A percentile compares a stretch with the other conserved stretches of the same genome.
phyloP scores from a whole-genome alignment of 2,113 vertebrate species.

The Hyperopisus bebe region DNA sequence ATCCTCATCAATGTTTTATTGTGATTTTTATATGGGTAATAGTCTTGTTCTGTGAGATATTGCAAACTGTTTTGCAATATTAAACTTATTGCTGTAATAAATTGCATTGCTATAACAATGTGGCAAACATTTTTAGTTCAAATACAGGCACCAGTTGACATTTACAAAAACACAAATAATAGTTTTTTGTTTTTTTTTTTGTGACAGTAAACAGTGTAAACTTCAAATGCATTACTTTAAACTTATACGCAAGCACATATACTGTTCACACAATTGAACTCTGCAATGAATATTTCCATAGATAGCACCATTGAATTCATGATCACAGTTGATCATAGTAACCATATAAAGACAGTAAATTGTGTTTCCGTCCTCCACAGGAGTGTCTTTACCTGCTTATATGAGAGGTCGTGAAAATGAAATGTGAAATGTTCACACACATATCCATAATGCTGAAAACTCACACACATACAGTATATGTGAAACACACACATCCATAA shows the following conservation, averaged over 20 bases:
- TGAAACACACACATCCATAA: too few species aligned
- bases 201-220: not conserved
- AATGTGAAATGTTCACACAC: not conserved
- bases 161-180: not conserved
- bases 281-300: not conserved
- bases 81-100: not conserved
- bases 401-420: not conserved
- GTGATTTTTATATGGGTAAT: not conserved
- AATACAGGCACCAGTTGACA: not conserved
- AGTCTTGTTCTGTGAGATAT: not conserved
- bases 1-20: not conserved
- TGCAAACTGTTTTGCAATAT: not conserved
- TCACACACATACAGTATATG: too few species aligned
- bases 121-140: not conserved
- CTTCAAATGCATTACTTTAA: not conserved
- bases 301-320: not conserved
- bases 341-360: not conserved
- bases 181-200: too few species aligned
- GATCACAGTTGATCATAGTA: not conserved
- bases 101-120: not conserved
- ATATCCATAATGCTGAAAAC: too few species aligned
- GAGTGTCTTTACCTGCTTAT: not conserved
- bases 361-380: not conserved
- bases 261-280: not conserved
- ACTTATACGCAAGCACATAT: not conserved